Conservation (phyloP, 2,113 vertebrate genomes). For the Trogon melanurus region DNA sequence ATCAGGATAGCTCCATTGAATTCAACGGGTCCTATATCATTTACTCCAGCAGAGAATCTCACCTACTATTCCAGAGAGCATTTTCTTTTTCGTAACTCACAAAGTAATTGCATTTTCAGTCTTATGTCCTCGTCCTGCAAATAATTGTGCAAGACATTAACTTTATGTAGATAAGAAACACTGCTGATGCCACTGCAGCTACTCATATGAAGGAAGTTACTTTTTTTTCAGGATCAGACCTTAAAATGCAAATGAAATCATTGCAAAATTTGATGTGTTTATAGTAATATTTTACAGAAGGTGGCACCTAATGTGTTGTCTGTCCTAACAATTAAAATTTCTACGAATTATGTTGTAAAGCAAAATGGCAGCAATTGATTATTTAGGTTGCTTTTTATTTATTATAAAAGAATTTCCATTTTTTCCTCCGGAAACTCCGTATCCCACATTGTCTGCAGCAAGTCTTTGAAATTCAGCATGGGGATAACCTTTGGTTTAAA, state of each 20-base stretch:
- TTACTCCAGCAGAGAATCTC: conserved; percentile 43
- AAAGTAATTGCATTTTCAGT: conserved; percentile 29
- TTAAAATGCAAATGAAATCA: conserved; percentile 4
- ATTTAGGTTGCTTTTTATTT: not conserved
- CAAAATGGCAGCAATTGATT: not conserved
- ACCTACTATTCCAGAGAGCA: conserved; percentile 27
- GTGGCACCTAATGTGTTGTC: not conserved
- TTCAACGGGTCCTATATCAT: conserved; percentile 34
- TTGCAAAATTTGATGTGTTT: not conserved
- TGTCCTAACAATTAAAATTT: not conserved
- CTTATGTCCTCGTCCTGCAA: conserved; percentile 30
- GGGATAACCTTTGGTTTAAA: conserved; percentile 50
- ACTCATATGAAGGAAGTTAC: not conserved
- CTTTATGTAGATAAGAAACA: conserved; percentile 4
- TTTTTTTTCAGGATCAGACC: not conserved
- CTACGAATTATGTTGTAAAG: not conserved
- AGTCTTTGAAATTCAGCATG: conserved; percentile 60
- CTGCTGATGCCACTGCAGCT: not conserved
- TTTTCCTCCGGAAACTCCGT: not conserved
- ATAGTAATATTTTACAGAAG: not conserved
- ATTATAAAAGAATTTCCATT: not conserved
- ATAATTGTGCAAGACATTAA: conserved; percentile 56
- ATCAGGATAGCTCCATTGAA: conserved; percentile 8
- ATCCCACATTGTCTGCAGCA: not conserved
- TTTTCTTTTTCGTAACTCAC: conserved; percentile 9